Base-by-base conservation (phyloP, 2,113 vertebrate genomes). In the Dipodomys merriami region DNA sequence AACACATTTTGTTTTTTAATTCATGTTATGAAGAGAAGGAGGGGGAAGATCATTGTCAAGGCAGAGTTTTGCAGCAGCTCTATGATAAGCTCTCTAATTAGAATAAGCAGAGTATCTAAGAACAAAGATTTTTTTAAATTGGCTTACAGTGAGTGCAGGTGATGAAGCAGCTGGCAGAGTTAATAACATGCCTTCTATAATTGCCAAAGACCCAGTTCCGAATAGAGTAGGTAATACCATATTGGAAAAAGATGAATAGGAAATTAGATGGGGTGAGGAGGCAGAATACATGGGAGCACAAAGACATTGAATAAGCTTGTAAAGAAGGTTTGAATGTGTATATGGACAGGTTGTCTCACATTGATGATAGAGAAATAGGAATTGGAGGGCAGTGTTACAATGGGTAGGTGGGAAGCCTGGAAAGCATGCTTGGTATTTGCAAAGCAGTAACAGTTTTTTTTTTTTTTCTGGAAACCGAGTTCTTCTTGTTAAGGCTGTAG, bases 81-180 rank as follows among this genome's bases (percentile, higher is more conserved):
- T 90, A 67, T 95, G 96, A 97, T 97, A 97, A 97, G 91, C 94
- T 95, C 93, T 96, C 85, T 97, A 96, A 97, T 97, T 97, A 96
- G 91, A 96, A 96, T 95, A 96, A 87, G 85, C 90, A 71, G 87
- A 96, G 93, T 95, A 93, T 91, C 94, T 91, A 96, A 91, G 96
- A 97, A 96, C 95, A 96, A 97, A 96, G 96, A 97, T 95, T 96
- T 97, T 93, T 85, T 88, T 68, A 96, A 97, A 97, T 95, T 97
- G 96, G 97, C 96, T 97, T 95, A 83, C 91, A 93, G 74, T 88
- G 74, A 95, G 91, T 96, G 82, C 96, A 97, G 97, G 97, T 97
- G 96, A 97, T 95, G 96, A 96, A 96, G 95, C 97, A 97, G 95
- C 96, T 96, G 97, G 96, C 96, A 95, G 93, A 97, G 84, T 97